These are phyloP conservation scores for Dromius quadrimaculatus DNA, from an alignment of 2,888 invertebrate genomes.

Conservation along the genomic window DNA sequence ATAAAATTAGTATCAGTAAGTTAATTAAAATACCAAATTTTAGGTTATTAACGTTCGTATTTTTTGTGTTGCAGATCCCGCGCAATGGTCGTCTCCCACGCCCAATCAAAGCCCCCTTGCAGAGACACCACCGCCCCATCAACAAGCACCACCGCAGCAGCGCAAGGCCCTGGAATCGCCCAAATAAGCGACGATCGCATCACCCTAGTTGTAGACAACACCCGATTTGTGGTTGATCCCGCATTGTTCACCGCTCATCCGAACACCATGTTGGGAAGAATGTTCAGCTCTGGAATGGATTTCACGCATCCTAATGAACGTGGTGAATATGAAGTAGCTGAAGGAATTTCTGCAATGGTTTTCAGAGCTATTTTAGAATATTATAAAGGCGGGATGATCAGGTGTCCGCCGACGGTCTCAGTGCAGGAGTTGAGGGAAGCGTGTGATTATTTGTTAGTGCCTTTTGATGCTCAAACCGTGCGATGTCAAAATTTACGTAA, in stretches of 20 bases:
- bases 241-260: slow-evolving; percentile 94
- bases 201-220: slow-evolving; percentile 96
- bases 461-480: slow-evolving; percentile 96
- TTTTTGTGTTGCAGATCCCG: slow-evolving; percentile 60
- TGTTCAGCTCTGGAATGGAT: slow-evolving; percentile 94
- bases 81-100: slow-evolving; percentile 57
- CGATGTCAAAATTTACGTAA: slow-evolving; percentile 95
- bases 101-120: slow-evolving; percentile 51
- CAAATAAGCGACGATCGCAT: slow-evolving; percentile 79
- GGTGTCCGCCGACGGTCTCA: slow-evolving; percentile 95
- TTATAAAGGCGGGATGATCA: slow-evolving; percentile 90
- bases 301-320: slow-evolving; percentile 95
- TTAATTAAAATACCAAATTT: too few species aligned
- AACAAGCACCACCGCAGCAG: slow-evolving; percentile 53
- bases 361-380: slow-evolving; percentile 96
- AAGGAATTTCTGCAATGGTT: slow-evolving; percentile 94
- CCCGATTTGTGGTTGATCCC: slow-evolving; percentile 90
- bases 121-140: slow-evolving; percentile 15
- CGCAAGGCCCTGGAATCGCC: slow-evolving; percentile 5
- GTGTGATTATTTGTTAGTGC: slow-evolving; percentile 97
- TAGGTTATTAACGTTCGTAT: not conserved
- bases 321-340: slow-evolving; percentile 96
- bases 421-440: slow-evolving; percentile 98
- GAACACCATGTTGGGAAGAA: slow-evolving; percentile 98
- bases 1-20: too few species aligned